These are phyloP conservation scores for Agapornis roseicollis DNA, from an alignment of 2,113 vertebrate species.

Conservation along the genomic window DNA sequence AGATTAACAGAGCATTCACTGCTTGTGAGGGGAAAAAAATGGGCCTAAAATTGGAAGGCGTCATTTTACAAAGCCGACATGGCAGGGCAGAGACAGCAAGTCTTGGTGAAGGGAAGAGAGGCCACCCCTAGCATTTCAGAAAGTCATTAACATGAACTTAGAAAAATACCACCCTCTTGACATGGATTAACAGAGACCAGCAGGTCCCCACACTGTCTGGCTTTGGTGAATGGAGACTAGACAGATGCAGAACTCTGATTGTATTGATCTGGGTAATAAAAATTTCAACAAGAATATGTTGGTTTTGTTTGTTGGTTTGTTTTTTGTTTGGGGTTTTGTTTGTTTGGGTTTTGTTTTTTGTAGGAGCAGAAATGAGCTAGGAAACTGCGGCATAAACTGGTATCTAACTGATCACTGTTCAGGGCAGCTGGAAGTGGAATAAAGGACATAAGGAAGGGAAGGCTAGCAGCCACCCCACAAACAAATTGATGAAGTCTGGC, in stretches of 20 bases:
- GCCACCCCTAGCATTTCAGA: not conserved
- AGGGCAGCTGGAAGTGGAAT: constrained; percentile 11
- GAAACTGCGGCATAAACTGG: constrained; percentile 1
- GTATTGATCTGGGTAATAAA: constrained; percentile 64
- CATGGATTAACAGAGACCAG: not conserved
- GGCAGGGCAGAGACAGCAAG: not conserved
- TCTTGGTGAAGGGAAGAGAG: not conserved
- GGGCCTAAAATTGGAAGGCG: constrained; percentile 28
- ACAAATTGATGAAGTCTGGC: not conserved
- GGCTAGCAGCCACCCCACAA: not conserved
- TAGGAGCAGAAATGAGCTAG: constrained; percentile 8
- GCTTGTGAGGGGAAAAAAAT: not conserved
- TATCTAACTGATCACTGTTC: constrained; percentile 13
- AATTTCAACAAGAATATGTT: constrained; percentile 29
- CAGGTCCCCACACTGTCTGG: not conserved
- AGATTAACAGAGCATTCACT: constrained; percentile 61
- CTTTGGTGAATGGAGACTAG: constrained; percentile 10
- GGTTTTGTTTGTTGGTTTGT: not conserved
- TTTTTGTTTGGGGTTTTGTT: not conserved
- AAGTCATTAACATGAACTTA: constrained; percentile 23
- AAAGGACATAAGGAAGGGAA: not conserved
- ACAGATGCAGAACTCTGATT: constrained; percentile 25
- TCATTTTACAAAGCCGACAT: not conserved
- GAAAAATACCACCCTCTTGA: not conserved
- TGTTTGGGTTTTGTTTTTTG: not conserved